A percentile compares a stretch with the other conserved stretches of the same genome.
phyloP scores from a whole-genome alignment of 2,113 vertebrate genomes.

The Pleuronectes platessa region DNA sequence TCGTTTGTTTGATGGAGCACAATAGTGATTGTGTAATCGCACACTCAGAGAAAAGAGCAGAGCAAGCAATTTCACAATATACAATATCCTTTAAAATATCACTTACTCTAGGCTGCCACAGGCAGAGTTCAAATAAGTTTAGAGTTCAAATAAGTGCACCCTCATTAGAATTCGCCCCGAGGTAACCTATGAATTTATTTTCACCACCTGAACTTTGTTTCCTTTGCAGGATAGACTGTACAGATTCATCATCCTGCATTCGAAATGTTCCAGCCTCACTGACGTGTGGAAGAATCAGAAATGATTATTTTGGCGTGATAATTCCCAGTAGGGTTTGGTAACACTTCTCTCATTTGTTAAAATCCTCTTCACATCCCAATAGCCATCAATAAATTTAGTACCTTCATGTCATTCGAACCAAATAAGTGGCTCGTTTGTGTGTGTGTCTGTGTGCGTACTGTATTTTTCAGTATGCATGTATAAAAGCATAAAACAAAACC shows the following conservation, averaged over 20 bases:
- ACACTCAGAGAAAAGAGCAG: background rate
- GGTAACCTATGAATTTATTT: slow-evolving; percentile 14
- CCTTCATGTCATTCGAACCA: background rate
- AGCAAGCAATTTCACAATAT: slow-evolving; percentile 7
- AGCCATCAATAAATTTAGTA: background rate
- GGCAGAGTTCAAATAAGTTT: background rate
- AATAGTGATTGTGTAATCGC: background rate
- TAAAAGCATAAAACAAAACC: background rate
- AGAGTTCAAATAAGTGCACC: slow-evolving; percentile 16
- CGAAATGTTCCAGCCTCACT: background rate
- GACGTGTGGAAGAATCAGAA: background rate
- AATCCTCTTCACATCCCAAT: no score
- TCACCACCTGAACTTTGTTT: background rate
- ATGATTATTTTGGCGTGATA: background rate
- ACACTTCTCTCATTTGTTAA: no score
- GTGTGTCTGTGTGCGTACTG: background rate
- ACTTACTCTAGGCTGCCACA: background rate
- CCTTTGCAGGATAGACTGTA: background rate
- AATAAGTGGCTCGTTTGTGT: background rate
- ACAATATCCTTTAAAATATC: background rate
- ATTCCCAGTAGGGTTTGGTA: background rate
- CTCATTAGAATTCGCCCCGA: slow-evolving; percentile 17
- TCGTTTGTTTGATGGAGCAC: background rate
- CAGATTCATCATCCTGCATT: background rate
- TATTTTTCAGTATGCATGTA: background rate